These are phyloP conservation scores for Pipistrellus nathusii DNA, from an alignment of 2,797 vertebrate genomes.

Conservation along the genomic window DNA sequence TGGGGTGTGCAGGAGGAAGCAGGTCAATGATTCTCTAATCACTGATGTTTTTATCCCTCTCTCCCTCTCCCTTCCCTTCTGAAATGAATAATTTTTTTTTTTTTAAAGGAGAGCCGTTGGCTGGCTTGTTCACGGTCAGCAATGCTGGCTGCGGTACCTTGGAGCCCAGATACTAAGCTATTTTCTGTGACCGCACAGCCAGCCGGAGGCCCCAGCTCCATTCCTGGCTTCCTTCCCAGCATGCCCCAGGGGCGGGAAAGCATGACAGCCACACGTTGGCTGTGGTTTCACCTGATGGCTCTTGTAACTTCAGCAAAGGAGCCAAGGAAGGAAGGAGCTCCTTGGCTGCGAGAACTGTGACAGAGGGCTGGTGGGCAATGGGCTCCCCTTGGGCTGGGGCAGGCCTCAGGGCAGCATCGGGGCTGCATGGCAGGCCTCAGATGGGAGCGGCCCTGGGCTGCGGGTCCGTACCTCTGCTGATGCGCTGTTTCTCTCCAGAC, in stretches of 20 bases:
- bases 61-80: too few relatives aligned
- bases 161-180: background rate
- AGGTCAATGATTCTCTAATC: too few relatives aligned
- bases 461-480: slow-evolving; percentile 84
- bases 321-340: background rate
- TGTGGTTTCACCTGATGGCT: background rate
- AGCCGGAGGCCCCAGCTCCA: background rate
- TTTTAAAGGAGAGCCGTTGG: background rate
- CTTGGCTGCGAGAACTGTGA: accelerated
- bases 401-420: background rate
- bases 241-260: background rate
- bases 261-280: accelerated
- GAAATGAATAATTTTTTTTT: too few relatives aligned
- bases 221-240: background rate
- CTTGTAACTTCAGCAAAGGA: background rate
- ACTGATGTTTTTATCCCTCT: too few relatives aligned
- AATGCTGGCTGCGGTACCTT: background rate
- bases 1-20: too few relatives aligned
- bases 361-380: background rate
- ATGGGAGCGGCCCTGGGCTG: accelerated
- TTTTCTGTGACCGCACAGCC: background rate
- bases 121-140: background rate
- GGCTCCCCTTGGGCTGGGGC: background rate
- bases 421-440: accelerated
- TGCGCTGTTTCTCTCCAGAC: slow-evolving; percentile 87